These are phyloP conservation scores for Penaeus monodon DNA, from an alignment of 2,888 invertebrate species.

Conservation along the genomic window DNA sequence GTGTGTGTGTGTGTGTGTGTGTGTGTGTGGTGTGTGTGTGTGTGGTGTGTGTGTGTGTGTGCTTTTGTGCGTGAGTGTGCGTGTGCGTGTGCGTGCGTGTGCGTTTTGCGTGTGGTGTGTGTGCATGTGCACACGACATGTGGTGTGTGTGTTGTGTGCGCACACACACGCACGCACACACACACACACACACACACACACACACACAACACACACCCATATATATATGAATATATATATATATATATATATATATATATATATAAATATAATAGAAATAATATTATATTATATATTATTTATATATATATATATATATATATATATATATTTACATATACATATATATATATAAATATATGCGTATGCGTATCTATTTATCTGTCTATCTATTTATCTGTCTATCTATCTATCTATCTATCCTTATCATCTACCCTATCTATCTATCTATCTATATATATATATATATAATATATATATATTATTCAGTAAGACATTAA, in stretches of 20 bases:
- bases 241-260: too few relatives aligned
- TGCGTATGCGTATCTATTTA: background rate
- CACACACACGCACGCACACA: too few relatives aligned
- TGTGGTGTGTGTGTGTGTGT: too few relatives aligned
- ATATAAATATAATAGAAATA: too few relatives aligned
- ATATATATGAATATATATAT: too few relatives aligned
- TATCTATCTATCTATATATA: background rate
- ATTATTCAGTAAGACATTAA: background rate
- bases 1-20: background rate
- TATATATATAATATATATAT: slow-evolving; percentile 7
- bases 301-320: background rate
- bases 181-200: too few relatives aligned
- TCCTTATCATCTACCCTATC: too few relatives aligned
- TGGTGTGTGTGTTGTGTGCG: too few relatives aligned
- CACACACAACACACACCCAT: too few relatives aligned
- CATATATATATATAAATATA: background rate
- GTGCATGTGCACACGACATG: too few relatives aligned
- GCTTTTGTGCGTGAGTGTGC: background rate
- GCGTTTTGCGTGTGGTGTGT: too few relatives aligned
- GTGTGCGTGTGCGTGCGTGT: background rate
- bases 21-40: background rate
- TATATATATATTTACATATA: background rate
- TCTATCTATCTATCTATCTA: background rate
- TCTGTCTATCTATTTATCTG: background rate
- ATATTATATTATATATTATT: too few relatives aligned